These are phyloP conservation scores for Gymnogyps californianus DNA, from an alignment of 2,113 vertebrate species.

Conservation along the genomic window DNA sequence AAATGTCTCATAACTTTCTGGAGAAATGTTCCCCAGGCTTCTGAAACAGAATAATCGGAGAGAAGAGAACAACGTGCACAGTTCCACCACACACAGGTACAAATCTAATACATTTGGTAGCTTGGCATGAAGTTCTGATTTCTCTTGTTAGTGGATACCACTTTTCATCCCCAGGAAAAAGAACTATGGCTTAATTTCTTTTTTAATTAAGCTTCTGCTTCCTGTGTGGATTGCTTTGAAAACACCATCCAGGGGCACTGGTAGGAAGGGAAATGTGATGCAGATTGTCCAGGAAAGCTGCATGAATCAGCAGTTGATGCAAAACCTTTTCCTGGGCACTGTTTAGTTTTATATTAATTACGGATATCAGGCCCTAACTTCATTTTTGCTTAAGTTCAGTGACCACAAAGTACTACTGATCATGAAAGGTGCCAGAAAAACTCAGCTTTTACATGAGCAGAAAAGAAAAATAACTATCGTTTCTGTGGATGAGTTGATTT, in stretches of 20 bases:
- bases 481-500: neutral
- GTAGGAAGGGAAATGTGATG: neutral
- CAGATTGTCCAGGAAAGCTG: neutral
- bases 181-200: neutral
- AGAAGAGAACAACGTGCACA: neutral
- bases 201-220: neutral
- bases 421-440: neutral
- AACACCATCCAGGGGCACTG: neutral
- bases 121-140: neutral
- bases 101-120: neutral
- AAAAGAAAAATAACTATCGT: neutral
- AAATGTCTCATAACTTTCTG: neutral
- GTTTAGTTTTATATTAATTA: neutral
- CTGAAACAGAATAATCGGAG: neutral
- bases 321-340: neutral
- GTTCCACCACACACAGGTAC: neutral
- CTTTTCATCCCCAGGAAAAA: neutral
- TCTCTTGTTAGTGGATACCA: neutral
- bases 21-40: neutral
- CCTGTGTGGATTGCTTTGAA: neutral
- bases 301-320: slow-evolving; percentile 46
- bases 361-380: neutral
- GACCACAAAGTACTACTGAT: neutral
- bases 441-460: neutral
- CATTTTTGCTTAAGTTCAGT: neutral